Conservation (phyloP, 2,888 invertebrate genomes). For the Pandemis cinnamomeana region DNA sequence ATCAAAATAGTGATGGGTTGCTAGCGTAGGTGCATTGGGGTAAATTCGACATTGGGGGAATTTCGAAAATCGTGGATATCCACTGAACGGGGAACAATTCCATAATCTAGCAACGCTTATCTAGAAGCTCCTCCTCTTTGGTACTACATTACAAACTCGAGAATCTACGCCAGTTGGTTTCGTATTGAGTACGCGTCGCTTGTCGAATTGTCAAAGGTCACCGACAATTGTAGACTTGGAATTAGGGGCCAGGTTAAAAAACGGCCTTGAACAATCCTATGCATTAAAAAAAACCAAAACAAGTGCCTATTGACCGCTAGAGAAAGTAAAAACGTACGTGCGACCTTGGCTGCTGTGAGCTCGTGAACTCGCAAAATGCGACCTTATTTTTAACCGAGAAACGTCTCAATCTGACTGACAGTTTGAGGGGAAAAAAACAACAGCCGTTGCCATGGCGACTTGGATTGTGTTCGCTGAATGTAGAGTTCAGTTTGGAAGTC, state of each 20-base stretch:
- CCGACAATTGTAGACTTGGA: too few relatives aligned
- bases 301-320: conserved; percentile 39
- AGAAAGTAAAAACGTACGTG: conserved; percentile 37
- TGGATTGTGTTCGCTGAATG: neutral
- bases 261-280: conserved; percentile 35
- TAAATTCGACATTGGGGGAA: too few relatives aligned
- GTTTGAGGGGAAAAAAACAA: conserved; percentile 20
- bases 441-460: neutral
- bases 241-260: conserved; percentile 7
- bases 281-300: conserved; percentile 33
- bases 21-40: too few relatives aligned
- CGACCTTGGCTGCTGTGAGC: conserved; percentile 34
- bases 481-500: conserved; percentile 1
- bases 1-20: too few relatives aligned
- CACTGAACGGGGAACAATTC: too few relatives aligned
- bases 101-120: too few relatives aligned
- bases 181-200: too few relatives aligned
- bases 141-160: too few relatives aligned
- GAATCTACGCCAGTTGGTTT: too few relatives aligned
- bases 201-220: too few relatives aligned
- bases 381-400: conserved; percentile 22
- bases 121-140: too few relatives aligned
- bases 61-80: too few relatives aligned
- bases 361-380: conserved; percentile 1
- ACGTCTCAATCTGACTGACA: conserved; percentile 18